Base-by-base conservation (phyloP, 2,113 vertebrate species). In the Felis catus region DNA sequence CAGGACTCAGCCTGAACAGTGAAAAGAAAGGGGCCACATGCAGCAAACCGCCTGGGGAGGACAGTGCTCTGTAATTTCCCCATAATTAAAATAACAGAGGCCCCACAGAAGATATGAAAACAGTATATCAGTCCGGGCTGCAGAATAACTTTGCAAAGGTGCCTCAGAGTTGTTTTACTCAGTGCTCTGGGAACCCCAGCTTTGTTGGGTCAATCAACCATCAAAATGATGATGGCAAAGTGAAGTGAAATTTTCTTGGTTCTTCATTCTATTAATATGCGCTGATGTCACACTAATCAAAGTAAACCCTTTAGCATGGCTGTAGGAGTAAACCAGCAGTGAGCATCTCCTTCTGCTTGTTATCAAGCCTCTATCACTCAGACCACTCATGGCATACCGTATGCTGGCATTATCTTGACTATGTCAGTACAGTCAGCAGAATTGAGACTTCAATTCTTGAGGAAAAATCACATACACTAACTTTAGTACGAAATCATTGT, bases 141-240 rank as follows among this genome's bases (percentile, higher is more conserved):
- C 73, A 89, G 61, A 94, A 78, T 70, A 92, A 48, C 45, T 84
- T 92, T 45, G 39, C 39, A 91, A 94, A 87, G 78, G 86, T 85
- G 12, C 3, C 33, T 92, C 73, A 18, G 87, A 70, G 63, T 7
- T 94, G 5, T 90, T 80, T 88, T 45, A 55, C n/a, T 81, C 65
- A 48, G 4, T 82, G 61, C 13, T 71, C 91, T 45, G 33, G 51
- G 58, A 97, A 76, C 2, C 11, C 15, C 51, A 84, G 80, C 9
- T 78, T 76, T 93, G 58, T 66, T 91, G 39, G 27, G 51, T 86
- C 82, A 63, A 68, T 79, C 45, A 70, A 14, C 45, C 33, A 15
- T 73, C 9, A 70, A 93, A 87, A 89, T 63, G 27, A 68, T 83
- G 74, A 81, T 51, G 55, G 45, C 68, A 88, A 86, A 90, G 36